Conservation (phyloP, 2,113 vertebrate genomes). For the Esox niger region DNA sequence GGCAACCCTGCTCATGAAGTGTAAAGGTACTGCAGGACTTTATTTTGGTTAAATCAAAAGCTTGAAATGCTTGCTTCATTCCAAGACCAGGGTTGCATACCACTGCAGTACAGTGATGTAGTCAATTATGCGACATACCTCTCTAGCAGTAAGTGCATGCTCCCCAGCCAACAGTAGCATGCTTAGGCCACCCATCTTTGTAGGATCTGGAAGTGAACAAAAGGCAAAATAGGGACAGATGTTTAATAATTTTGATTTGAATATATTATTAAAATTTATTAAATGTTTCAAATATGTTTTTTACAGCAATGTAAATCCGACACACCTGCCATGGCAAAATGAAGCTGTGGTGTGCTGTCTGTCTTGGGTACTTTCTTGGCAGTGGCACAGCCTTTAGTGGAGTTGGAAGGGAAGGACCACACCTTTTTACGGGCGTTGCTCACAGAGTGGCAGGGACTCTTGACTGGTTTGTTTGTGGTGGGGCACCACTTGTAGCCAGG, state of each 20-base stretch:
- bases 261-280: too few relatives aligned
- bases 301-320: background rate
- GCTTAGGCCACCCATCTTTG: conserved; percentile 97
- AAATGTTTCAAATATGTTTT: background rate
- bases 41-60: too few relatives aligned
- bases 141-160: conserved; percentile 89
- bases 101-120: background rate
- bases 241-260: too few relatives aligned
- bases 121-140: conserved; percentile 74
- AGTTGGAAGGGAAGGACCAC: conserved; percentile 85
- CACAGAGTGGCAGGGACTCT: conserved; percentile 79
- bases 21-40: too few relatives aligned
- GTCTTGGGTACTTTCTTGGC: conserved; percentile 83
- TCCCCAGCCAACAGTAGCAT: conserved; percentile 97
- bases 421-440: conserved; percentile 87
- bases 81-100: too few relatives aligned
- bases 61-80: too few relatives aligned
- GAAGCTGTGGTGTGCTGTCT: conserved; percentile 90
- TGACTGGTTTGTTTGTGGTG: conserved; percentile 93
- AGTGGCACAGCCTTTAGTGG: conserved; percentile 82
- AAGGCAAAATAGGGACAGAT: background rate
- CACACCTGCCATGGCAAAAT: conserved; percentile 94
- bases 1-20: too few relatives aligned
- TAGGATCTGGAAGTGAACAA: conserved; percentile 79
- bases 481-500: conserved; percentile 99